Conservation (phyloP, 1,140 invertebrate species). For the Pteromalus puparum region DNA sequence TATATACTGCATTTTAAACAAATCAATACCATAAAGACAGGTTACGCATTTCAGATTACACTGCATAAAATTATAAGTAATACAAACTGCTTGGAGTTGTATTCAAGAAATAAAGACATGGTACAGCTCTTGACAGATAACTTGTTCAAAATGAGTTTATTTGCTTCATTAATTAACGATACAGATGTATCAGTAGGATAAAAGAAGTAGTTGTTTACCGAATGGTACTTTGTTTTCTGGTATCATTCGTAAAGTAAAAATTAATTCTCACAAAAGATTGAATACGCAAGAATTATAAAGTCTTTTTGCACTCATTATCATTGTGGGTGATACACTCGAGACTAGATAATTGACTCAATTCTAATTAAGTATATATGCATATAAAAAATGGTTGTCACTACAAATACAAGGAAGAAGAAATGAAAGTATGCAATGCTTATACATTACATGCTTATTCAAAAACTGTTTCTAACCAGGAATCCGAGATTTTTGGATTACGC, state of each 20-base stretch:
- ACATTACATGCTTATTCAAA: not conserved
- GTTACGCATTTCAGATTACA: not conserved
- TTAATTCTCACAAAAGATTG: not conserved
- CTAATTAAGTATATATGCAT: no score
- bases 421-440: no score
- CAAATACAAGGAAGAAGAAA: no score
- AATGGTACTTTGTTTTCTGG: not conserved
- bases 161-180: not conserved
- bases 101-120: not conserved
- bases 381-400: no score
- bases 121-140: not conserved
- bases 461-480: conserved; percentile 32
- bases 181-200: not conserved
- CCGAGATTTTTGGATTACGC: conserved; percentile 19
- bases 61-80: not conserved
- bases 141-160: not conserved
- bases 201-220: not conserved
- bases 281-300: not conserved
- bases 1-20: not conserved
- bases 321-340: no score
- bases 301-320: not conserved
- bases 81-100: not conserved
- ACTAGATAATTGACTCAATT: no score
- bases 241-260: not conserved
- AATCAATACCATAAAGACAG: not conserved